phyloP scores from a whole-genome alignment of 2,113 vertebrate species.

The Chrysemys picta region DNA sequence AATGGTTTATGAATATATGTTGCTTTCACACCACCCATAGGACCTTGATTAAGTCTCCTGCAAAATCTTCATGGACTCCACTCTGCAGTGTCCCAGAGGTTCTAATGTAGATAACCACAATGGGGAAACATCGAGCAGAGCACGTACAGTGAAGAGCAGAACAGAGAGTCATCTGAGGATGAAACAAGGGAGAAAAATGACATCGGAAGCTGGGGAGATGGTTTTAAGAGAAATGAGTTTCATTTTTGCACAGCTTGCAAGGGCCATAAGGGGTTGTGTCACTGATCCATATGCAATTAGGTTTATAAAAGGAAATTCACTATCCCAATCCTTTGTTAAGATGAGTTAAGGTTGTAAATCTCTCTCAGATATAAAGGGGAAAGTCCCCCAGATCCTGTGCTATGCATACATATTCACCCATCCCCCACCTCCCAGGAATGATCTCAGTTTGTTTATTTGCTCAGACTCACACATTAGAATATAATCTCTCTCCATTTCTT shows the following conservation, averaged over 20 bases:
- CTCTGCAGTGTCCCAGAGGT: neutral
- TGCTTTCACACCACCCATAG: neutral
- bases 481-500: neutral
- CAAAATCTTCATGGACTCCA: neutral
- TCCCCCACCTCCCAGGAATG: neutral
- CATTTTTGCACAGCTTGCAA: neutral
- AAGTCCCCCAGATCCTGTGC: neutral
- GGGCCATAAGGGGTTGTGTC: neutral
- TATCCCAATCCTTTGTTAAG: neutral
- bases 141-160: fast-evolving
- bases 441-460: conserved; percentile 36
- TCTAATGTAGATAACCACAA: fast-evolving
- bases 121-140: neutral
- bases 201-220: neutral
- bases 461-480: conserved; percentile 1
- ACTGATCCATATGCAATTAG: neutral
- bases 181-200: neutral
- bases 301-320: neutral
- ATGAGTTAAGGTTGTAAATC: neutral
- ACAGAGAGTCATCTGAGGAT: neutral
- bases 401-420: neutral
- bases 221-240: neutral
- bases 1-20: neutral
- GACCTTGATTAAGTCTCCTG: neutral
- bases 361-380: neutral